phyloP scores from a whole-genome alignment of 2,797 vertebrate species.

The Epinephelus coioides region DNA sequence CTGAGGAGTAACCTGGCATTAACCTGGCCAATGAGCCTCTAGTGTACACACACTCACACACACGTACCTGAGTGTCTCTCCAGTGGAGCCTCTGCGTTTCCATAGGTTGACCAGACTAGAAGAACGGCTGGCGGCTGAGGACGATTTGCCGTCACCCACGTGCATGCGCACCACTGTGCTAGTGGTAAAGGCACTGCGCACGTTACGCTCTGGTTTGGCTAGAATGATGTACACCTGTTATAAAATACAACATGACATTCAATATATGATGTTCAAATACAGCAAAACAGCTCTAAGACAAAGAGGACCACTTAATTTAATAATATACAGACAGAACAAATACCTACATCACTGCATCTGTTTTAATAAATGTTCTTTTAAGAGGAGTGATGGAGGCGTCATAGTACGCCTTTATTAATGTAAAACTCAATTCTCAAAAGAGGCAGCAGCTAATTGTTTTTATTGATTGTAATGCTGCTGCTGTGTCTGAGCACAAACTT shows the following conservation, averaged over 20 bases:
- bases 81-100: conserved; percentile 95
- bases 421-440: conserved; percentile 9
- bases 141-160: conserved; percentile 96
- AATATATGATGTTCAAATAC: background rate
- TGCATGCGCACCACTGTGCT: conserved; percentile 99
- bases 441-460: conserved; percentile 19
- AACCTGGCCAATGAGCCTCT: conserved; percentile 59
- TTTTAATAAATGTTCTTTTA: conserved; percentile 13
- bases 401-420: conserved; percentile 1
- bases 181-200: conserved; percentile 98
- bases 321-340: background rate
- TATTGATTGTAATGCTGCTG: conserved; percentile 13
- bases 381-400: background rate
- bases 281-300: background rate
- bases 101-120: conserved; percentile 97
- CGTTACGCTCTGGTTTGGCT: conserved; percentile 97
- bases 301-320: background rate
- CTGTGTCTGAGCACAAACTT: background rate
- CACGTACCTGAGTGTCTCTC: conserved; percentile 94
- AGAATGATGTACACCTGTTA: conserved; percentile 96
- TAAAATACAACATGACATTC: conserved; percentile 20
- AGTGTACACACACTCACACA: conserved; percentile 21
- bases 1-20: conserved; percentile 63
- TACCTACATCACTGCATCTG: background rate
- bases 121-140: conserved; percentile 94